Percentiles rank a stretch among this genome's conserved stretches.
These are phyloP conservation scores for Apistogramma diplotaenia DNA, from an alignment of 2,113 vertebrate species.

Conservation along the genomic window DNA sequence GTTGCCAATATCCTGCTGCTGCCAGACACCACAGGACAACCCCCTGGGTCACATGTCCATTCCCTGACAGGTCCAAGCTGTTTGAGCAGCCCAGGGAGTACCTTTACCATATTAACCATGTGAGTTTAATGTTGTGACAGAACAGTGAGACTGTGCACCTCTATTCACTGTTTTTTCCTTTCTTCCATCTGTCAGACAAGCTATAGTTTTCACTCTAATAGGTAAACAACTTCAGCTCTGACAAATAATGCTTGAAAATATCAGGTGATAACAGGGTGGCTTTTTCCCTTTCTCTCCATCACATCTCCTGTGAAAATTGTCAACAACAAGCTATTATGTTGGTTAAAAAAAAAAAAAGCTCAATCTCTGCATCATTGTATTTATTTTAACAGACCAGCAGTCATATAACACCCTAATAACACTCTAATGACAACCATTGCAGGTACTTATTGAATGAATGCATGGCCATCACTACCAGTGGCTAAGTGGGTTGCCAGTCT, in stretches of 20 bases:
- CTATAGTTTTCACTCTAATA: constrained; percentile 43
- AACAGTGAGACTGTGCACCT: constrained; percentile 5
- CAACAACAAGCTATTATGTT: constrained; percentile 31
- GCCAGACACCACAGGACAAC: neutral
- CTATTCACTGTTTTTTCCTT: constrained; percentile 1
- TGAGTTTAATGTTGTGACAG: neutral
- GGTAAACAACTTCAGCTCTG: constrained; percentile 61
- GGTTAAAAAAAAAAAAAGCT: constrained; percentile 10
- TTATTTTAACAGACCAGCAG: constrained; percentile 22
- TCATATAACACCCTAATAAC: constrained; percentile 4
- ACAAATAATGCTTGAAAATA: constrained; percentile 47
- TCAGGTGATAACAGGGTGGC: constrained; percentile 55
- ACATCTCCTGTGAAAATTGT: constrained; percentile 27
- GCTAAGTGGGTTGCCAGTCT: neutral
- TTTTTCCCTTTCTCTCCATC: neutral
- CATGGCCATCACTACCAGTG: neutral
- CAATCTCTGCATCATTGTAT: constrained; percentile 21
- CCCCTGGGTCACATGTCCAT: neutral
- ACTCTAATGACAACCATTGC: neutral
- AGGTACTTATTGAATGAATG: constrained; percentile 21
- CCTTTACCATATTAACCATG: neutral
- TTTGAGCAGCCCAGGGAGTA: neutral
- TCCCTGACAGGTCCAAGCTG: neutral
- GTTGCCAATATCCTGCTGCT: neutral
- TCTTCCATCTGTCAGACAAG: constrained; percentile 2